phyloP scores from a whole-genome alignment of 2,797 vertebrate genomes.

The Hyperoplus immaculatus region DNA sequence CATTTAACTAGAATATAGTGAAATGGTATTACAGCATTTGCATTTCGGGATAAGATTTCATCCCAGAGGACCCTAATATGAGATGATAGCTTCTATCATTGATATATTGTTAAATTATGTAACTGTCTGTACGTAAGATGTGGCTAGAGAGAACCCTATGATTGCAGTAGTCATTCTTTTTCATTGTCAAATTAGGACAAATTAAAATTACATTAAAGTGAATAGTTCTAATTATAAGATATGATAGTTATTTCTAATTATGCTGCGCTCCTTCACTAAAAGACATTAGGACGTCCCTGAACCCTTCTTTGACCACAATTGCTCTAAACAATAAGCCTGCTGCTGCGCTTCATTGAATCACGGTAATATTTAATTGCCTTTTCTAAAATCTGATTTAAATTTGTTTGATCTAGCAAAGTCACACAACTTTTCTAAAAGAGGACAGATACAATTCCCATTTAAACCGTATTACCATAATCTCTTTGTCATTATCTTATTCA shows the following conservation, averaged over 20 bases:
- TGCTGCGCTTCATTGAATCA: background rate
- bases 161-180: background rate
- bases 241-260: constrained; percentile 4
- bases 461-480: constrained; percentile 27
- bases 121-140: background rate
- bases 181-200: constrained; percentile 7
- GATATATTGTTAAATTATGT: background rate
- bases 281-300: background rate
- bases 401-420: background rate
- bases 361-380: constrained; percentile 6
- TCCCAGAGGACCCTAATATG: background rate
- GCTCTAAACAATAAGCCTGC: constrained; percentile 13
- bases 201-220: constrained; percentile 16
- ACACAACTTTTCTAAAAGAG: background rate
- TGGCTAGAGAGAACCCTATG: background rate
- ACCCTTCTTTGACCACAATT: background rate
- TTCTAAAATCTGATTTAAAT: background rate
- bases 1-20: background rate
- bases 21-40: no score
- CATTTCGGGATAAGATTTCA: background rate
- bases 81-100: background rate
- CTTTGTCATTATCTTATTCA: constrained; percentile 18
- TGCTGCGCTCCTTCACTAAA: background rate
- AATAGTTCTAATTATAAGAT: constrained; percentile 19
- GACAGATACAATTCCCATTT: constrained; percentile 33